Evolutionary conservation across 2,797 vertebrate species (phyloP).

Genomic region (Gallinago nigripennis): DNA sequence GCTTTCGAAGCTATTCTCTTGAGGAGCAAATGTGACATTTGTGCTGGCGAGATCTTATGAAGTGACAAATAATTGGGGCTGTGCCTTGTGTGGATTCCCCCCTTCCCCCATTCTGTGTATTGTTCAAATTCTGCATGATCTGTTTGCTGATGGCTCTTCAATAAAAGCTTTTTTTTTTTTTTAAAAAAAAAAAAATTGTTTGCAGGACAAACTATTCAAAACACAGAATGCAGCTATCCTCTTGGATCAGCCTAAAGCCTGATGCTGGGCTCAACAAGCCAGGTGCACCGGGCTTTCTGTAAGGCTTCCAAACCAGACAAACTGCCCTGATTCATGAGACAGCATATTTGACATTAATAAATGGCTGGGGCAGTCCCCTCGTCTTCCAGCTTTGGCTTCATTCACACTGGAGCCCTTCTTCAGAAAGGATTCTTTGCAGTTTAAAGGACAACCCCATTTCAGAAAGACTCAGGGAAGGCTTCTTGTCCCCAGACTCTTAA

Average conservation of each 20-base stretch:
- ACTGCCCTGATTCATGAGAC: constrained; percentile 69
- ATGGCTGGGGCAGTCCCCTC: constrained; percentile 62
- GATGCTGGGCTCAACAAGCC: constrained; percentile 49
- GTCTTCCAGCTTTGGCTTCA: constrained; percentile 69
- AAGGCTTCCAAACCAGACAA: constrained; percentile 65
- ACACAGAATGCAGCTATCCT: constrained; percentile 11
- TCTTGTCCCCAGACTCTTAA: neutral
- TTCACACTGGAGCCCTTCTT: constrained; percentile 74
- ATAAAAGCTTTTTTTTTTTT: constrained; percentile 44
- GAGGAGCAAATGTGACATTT: constrained; percentile 50
- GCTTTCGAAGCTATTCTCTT: constrained; percentile 52
- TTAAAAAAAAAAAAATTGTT: constrained; percentile 18
- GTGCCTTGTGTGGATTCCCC: constrained; percentile 44
- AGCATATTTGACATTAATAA: constrained; percentile 76
- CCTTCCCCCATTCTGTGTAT: constrained; percentile 20
- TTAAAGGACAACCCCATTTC: constrained; percentile 56
- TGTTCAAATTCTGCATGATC: constrained; percentile 56
- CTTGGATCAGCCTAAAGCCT: constrained; percentile 26
- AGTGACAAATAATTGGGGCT: constrained; percentile 63
- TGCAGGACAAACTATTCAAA: constrained; percentile 46
- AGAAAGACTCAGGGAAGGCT: neutral
- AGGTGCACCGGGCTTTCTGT: constrained; percentile 72
- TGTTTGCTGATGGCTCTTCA: constrained; percentile 45
- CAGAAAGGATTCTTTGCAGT: constrained; percentile 45
- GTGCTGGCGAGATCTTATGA: constrained; percentile 26